Evolutionary conservation across 2,113 vertebrate genomes (phyloP).

Genomic region (Dicrurus megarhynchus): DNA sequence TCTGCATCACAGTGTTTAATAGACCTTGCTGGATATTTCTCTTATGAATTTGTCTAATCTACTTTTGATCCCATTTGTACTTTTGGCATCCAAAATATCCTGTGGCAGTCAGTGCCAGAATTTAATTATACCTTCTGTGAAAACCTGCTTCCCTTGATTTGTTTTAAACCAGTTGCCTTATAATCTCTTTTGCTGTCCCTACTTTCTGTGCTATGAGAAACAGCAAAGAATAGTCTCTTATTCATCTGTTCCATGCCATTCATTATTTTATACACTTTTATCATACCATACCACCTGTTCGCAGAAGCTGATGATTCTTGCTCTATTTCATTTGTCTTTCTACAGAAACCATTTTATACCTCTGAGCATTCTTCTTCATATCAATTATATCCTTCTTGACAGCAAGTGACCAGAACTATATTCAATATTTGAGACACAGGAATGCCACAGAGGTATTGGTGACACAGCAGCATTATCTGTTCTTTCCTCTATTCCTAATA

Average conservation of each 20-base stretch:
- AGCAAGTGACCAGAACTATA: neutral
- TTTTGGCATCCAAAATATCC: slow-evolving; percentile 19
- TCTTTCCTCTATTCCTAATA: neutral
- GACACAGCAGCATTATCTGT: neutral
- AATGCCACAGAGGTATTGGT: neutral
- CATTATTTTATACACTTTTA: neutral
- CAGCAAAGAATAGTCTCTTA: neutral
- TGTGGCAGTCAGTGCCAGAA: neutral
- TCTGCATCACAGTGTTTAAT: neutral
- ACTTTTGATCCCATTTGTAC: slow-evolving; percentile 31
- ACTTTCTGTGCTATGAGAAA: neutral
- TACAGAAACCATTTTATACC: neutral
- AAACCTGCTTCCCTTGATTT: neutral
- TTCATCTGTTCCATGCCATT: neutral
- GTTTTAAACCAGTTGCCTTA: slow-evolving; percentile 10
- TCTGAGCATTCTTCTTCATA: neutral
- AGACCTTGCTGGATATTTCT: neutral
- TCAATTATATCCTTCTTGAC: neutral
- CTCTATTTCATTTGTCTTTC: slow-evolving; percentile 3
- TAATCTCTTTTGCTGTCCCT: neutral
- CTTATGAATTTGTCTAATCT: neutral
- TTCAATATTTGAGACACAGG: neutral
- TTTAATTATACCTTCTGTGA: neutral
- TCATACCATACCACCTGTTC: neutral
- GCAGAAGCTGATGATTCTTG: neutral